Evolutionary conservation across 2,797 vertebrate species (phyloP), one percentile per base, ranked within the genome.

Genomic region (Sebastes iracundus): DNA sequence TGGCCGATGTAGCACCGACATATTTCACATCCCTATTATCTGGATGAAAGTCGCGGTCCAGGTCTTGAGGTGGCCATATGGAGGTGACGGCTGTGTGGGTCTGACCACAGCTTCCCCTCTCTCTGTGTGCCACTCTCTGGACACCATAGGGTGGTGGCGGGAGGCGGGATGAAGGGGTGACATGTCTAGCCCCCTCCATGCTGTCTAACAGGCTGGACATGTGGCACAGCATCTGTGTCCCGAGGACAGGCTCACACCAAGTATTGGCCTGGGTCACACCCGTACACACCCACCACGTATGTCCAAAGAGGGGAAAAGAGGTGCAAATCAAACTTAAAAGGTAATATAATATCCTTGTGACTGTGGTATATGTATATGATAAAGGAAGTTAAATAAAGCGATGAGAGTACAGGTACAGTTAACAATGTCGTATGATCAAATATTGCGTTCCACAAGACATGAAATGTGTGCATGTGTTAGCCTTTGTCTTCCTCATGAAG

Each of bases 201-300:
- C 92, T 92, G 93, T 91, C 91, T 80, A 81, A 90, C 94, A 94
- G 91, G 90, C 91, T 92, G 93, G 93, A 88, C 93, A 94, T 94
- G 93, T 92, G 93, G 94, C 89, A 90, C 72, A 88, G 93, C 93
- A 94, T 94, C 94, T 94, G 94, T 87, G 86, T 85, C 86, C n/a
- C 56, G 76, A 83, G 85, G 81, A 87, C 81, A 79, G 73, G 73
- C 72, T 71, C 72, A 60, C 78, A 62, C 70, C 76, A 72, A 62
- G 64, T 67, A 66, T 10, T 30, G 46, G n/a, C 61, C 79, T 67
- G 53, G 58, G 38, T 64, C 35, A 38, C 59, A 76, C 59, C 33
- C 49, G 3, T 9, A 61, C 14, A 78, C 38, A 75, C 3, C 7
- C 27, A 27, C 6, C 30, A 27, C 7, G n/a, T 35, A 61, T n/a